Conservation (phyloP, 2,888 invertebrate genomes). For the Eutolmus rufibarbis region DNA sequence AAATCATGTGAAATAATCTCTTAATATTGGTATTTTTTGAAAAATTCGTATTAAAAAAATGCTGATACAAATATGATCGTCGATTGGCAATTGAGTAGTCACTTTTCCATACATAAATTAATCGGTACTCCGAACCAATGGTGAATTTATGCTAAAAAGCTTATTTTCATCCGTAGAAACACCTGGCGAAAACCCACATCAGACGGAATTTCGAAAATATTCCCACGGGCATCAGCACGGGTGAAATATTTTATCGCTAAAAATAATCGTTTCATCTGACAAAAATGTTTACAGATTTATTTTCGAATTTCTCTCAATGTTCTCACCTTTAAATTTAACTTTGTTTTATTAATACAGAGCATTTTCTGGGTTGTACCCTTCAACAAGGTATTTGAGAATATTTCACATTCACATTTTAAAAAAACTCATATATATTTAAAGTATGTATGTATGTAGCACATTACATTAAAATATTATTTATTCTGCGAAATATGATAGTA, state of each 20-base stretch:
- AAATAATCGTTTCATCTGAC: background rate
- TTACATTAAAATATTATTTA: too few relatives aligned
- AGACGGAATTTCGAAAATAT: background rate
- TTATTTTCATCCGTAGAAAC: background rate
- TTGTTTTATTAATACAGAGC: too few relatives aligned
- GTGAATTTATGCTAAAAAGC: background rate
- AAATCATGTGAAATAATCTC: background rate
- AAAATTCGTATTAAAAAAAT: background rate
- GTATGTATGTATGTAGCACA: too few relatives aligned
- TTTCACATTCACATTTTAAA: too few relatives aligned
- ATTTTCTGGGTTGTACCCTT: too few relatives aligned
- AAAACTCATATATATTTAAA: too few relatives aligned
- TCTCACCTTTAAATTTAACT: too few relatives aligned
- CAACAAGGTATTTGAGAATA: too few relatives aligned
- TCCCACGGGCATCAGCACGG: background rate
- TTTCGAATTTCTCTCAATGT: background rate
- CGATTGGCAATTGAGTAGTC: background rate
- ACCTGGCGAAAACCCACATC: background rate
- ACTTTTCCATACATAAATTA: background rate
- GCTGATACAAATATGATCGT: background rate
- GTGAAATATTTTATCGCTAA: background rate
- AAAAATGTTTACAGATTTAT: background rate
- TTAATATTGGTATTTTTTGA: background rate
- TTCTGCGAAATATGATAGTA: too few relatives aligned
- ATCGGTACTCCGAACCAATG: background rate